These are phyloP conservation scores for Lipotes vexillifer DNA, from an alignment of 2,113 vertebrate genomes.

Conservation along the genomic window DNA sequence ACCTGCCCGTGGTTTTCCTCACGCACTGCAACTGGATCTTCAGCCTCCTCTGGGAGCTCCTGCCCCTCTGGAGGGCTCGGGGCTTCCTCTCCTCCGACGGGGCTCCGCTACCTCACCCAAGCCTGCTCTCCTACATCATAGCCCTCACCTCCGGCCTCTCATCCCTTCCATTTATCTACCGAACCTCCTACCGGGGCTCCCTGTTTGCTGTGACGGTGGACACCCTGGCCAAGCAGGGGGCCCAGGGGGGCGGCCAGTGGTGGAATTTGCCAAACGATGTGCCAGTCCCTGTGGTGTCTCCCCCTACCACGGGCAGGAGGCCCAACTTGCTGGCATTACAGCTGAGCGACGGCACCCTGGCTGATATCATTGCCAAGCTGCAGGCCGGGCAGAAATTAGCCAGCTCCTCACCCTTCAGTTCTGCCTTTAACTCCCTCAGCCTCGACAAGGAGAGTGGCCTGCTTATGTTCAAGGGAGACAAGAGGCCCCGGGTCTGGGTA, in stretches of 20 bases:
- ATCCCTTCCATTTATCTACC: conserved; percentile 60
- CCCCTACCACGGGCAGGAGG: not conserved
- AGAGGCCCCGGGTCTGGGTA: conserved; percentile 62
- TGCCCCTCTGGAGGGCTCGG: conserved; percentile 66
- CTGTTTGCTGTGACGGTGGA: conserved; percentile 69
- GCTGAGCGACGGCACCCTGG: conserved; percentile 40
- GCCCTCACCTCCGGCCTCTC: conserved; percentile 57
- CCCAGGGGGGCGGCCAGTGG: conserved; percentile 46
- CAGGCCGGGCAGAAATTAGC: conserved; percentile 37
- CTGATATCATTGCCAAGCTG: conserved; percentile 53
- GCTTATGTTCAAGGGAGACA: conserved; percentile 64
- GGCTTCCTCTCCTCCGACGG: conserved; percentile 65
- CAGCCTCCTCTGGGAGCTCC: conserved; percentile 67
- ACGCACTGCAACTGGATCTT: conserved; percentile 70
- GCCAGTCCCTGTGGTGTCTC: not conserved
- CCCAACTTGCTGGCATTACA: conserved; percentile 57
- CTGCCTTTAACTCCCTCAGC: conserved; percentile 47
- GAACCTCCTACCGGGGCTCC: conserved; percentile 68
- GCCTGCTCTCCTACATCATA: conserved; percentile 66
- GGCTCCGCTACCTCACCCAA: conserved; percentile 57
- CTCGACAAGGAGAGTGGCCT: conserved; percentile 50
- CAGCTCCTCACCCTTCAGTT: conserved; percentile 54
- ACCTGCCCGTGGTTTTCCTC: conserved; percentile 64
- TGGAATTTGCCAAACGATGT: conserved; percentile 51
- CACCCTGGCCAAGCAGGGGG: conserved; percentile 64